phyloP scores from a whole-genome alignment of 2,888 invertebrate genomes.

The Octonoba sinensis region DNA sequence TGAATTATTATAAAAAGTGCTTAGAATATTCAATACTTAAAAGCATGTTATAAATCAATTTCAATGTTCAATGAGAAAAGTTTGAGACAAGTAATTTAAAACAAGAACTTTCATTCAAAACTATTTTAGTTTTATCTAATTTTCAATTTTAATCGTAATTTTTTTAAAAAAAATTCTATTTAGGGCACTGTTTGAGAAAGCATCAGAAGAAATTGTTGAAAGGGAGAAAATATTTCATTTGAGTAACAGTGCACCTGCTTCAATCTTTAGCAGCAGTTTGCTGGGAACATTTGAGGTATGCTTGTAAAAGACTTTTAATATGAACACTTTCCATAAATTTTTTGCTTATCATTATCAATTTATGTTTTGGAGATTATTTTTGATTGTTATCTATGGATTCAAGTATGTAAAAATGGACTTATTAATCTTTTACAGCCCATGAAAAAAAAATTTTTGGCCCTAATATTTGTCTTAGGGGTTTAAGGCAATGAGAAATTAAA shows the following conservation, averaged over 20 bases:
- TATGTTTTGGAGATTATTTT: background rate
- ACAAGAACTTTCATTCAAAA: too few relatives aligned
- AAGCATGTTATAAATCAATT: too few relatives aligned
- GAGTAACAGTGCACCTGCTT: slow-evolving; percentile 72
- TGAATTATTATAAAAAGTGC: too few relatives aligned
- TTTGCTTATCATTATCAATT: too few relatives aligned
- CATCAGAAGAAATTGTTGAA: slow-evolving; percentile 68
- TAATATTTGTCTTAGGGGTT: too few relatives aligned
- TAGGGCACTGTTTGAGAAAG: slow-evolving; percentile 71
- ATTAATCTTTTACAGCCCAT: background rate
- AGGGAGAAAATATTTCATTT: slow-evolving; percentile 66
- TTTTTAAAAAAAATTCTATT: background rate
- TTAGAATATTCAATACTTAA: too few relatives aligned
- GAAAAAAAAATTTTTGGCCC: too few relatives aligned
- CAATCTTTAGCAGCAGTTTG: slow-evolving; percentile 72
- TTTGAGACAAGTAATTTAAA: too few relatives aligned
- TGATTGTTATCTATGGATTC: background rate
- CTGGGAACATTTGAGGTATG: slow-evolving; percentile 85
- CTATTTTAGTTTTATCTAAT: too few relatives aligned
- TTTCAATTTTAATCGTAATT: too few relatives aligned
- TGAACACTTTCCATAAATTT: slow-evolving; percentile 1
- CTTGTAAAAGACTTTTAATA: background rate
- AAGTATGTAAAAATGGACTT: background rate
- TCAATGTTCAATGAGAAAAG: too few relatives aligned
- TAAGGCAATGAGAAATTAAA: too few relatives aligned